Evolutionary conservation across 2,113 vertebrate species (phyloP), one percentile per base, ranked within the genome.

Genomic region (Clinocottus analis): DNA sequence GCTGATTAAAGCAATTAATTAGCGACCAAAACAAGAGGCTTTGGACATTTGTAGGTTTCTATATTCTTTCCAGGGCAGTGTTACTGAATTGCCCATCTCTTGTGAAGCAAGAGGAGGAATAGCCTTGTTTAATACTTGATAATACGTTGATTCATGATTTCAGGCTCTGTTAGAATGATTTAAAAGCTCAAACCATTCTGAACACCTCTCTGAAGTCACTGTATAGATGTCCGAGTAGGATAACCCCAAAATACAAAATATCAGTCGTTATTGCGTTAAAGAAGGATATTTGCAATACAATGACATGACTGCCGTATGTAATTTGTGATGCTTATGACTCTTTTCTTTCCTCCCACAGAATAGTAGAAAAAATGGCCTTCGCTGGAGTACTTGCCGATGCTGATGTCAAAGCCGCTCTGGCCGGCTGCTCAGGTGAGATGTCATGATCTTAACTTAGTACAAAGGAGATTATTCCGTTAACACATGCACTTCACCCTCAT

Each of bases 331-430:
- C 23, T 5, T 37, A 0, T 25, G 61, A 8, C 23, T 87, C 66
- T 75, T 33, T 82, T 81, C 74, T 86, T 3, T 45, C 64, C 21
- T 73, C 79, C 67, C 84, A 29, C 66, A 93, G 88, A 88, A 65
- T 71, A 86, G 90, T 71, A 86, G 90, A 88, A 2, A 60, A 93
- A 86, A 95, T 95, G 95, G 91, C 94, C 88, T 92, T 96, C 69
- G 77, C 91, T 51, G 85, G 93, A 83, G 79, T 96, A 25, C 92
- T 97, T 83, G 88, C 31, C 9, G 95, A 95, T 10, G 93, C 91
- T 85, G 94, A 96, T 21, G 85, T 96, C 19, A 89, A 93, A 72
- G 93, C 94, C 65, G 95, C 94, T 25, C 78, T 97, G 62, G 93
- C 90, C 56, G 91, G 88, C 73, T 96, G 94, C 79, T 7, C 94